Evolutionary conservation across 1,140 invertebrate species (phyloP).

Genomic region (Carcinoscorpius rotundicauda): DNA sequence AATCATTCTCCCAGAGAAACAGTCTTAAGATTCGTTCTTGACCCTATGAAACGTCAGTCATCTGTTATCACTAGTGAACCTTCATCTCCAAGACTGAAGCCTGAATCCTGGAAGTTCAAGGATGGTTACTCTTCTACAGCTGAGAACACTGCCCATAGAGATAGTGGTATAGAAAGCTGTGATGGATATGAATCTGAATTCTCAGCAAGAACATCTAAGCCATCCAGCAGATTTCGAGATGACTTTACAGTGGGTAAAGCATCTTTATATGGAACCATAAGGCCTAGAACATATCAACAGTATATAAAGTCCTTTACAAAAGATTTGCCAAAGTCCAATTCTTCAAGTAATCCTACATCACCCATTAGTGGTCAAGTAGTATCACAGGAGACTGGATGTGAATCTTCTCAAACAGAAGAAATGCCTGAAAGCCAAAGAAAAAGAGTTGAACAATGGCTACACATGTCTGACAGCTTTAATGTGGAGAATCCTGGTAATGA

Average conservation of each 20-base stretch:
- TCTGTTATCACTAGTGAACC: constrained; percentile 3
- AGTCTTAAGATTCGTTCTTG: constrained; percentile 17
- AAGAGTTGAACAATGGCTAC: constrained; percentile 25
- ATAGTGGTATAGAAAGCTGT: constrained; percentile 18
- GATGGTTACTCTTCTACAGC: not conserved
- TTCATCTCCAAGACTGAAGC: constrained; percentile 2
- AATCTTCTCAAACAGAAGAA: not conserved
- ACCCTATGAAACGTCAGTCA: constrained; percentile 7
- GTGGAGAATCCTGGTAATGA: constrained; percentile 1
- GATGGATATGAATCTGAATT: constrained; percentile 18
- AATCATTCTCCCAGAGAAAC: constrained; percentile 16
- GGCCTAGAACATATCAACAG: constrained; percentile 1
- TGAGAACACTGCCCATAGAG: not conserved
- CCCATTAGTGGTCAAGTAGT: constrained; percentile 3
- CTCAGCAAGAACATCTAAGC: constrained; percentile 6
- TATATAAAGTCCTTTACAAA: constrained; percentile 14
- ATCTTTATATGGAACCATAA: not conserved
- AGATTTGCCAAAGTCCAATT: constrained; percentile 8
- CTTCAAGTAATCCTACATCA: constrained; percentile 8
- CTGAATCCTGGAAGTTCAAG: constrained; percentile 13
- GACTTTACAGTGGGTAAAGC: not conserved
- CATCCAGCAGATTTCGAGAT: constrained; percentile 1
- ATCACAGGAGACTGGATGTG: not conserved
- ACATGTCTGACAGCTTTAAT: constrained; percentile 11
- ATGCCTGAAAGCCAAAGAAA: constrained; percentile 15